A percentile compares a stretch with the other conserved stretches of the same genome.
phyloP scores from a whole-genome alignment of 2,113 vertebrate genomes.

The Mellivora capensis region DNA sequence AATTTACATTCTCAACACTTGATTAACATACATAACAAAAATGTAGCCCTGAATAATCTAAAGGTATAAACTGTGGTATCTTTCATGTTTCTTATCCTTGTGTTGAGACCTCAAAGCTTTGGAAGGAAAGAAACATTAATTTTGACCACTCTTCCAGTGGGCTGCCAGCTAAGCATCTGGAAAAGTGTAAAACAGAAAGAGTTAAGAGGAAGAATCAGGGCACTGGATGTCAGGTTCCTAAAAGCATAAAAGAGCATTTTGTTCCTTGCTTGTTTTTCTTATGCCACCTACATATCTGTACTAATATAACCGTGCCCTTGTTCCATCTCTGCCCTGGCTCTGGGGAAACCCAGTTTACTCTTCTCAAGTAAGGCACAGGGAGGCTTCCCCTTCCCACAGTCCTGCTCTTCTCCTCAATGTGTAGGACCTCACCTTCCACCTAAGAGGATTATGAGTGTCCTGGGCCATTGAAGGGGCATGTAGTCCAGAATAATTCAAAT shows the following conservation, averaged over 20 bases:
- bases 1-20: not conserved
- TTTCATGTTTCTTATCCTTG: not conserved
- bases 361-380: not conserved
- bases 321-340: not conserved
- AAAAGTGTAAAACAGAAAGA: not conserved
- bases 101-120: not conserved
- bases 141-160: not conserved
- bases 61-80: not conserved
- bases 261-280: not conserved
- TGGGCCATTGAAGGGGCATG: not conserved
- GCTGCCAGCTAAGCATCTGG: not conserved
- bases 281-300: rapidly evolving
- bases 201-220: not conserved
- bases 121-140: not conserved
- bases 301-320: not conserved
- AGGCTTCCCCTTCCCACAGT: too few relatives aligned
- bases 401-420: not conserved
- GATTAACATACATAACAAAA: not conserved
- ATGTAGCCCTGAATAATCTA: not conserved
- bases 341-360: not conserved
- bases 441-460: not conserved
- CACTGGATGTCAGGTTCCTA: not conserved
- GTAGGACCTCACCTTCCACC: not conserved
- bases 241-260: not conserved
- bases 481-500: not conserved